Evolutionary conservation across 2,888 invertebrate species (phyloP).

Genomic region (Ptychoptera albimana): DNA sequence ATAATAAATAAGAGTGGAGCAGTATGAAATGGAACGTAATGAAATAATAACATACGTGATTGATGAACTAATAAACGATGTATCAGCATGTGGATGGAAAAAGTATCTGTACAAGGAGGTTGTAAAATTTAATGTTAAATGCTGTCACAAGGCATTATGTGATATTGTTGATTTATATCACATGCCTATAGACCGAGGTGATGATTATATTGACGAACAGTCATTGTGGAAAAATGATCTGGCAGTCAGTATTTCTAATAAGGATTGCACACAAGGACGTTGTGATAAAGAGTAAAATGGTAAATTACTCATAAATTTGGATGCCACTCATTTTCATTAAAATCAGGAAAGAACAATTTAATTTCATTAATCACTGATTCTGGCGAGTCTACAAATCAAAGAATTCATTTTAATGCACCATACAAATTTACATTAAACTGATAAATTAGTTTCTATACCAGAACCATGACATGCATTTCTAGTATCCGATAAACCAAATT

Average conservation of each 20-base stretch:
- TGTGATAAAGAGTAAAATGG: neutral
- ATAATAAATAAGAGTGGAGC: no score
- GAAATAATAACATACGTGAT: neutral
- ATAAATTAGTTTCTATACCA: conserved; percentile 36
- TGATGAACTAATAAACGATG: neutral
- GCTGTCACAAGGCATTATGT: neutral
- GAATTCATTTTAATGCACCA: conserved; percentile 21
- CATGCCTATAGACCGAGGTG: neutral
- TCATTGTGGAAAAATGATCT: neutral
- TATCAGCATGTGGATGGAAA: neutral
- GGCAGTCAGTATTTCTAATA: neutral
- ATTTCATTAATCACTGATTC: conserved; percentile 65
- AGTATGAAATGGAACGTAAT: no score
- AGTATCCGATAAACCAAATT: conserved; percentile 83
- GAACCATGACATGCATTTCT: conserved; percentile 91
- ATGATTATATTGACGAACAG: neutral
- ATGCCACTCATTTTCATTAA: conserved; percentile 23
- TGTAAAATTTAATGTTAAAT: neutral
- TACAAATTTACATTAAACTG: conserved; percentile 2
- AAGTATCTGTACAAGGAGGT: neutral
- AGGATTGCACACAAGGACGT: neutral
- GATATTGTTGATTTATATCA: neutral
- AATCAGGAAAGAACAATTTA: conserved; percentile 70
- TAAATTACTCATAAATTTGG: neutral
- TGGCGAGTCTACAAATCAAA: conserved; percentile 34